A percentile compares a stretch with the other conserved stretches of the same genome.
Conservation (phyloP, 2,113 vertebrate species). For the Ameiurus melas region DNA sequence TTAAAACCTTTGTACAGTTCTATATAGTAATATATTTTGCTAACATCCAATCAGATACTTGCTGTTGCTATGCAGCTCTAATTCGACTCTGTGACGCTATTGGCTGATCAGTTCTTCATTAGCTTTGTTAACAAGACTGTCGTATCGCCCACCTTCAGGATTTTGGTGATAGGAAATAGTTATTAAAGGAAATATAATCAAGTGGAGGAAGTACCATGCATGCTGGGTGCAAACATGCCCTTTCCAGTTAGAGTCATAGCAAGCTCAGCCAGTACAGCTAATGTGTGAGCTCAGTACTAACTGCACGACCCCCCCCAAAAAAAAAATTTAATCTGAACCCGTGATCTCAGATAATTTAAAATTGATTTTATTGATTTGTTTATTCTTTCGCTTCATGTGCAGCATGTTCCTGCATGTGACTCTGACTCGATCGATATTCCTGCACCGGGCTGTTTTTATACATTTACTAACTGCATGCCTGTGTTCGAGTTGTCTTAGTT, state of each 20-base stretch:
- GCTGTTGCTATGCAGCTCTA: not conserved
- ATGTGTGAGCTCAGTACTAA: not conserved
- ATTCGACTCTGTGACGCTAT: not conserved
- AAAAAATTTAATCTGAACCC: not conserved
- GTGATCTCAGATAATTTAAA: not conserved
- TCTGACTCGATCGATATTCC: not conserved
- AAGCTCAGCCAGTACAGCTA: not conserved
- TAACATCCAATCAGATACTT: not conserved
- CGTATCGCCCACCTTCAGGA: slow-evolving; percentile 14
- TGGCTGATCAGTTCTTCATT: not conserved
- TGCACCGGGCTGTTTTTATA: slow-evolving; percentile 6
- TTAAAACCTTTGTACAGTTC: not conserved
- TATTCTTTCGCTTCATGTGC: slow-evolving; percentile 60
- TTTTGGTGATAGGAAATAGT: slow-evolving; percentile 41
- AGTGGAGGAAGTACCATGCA: slow-evolving; percentile 47
- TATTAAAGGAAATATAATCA: slow-evolving; percentile 17
- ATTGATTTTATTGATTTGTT: not conserved
- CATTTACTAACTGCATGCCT: slow-evolving; percentile 66
- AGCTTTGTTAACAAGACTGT: not conserved
- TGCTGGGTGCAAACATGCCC: slow-evolving; percentile 47
- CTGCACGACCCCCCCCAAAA: not conserved
- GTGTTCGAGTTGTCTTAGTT: not conserved
- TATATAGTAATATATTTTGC: not conserved
- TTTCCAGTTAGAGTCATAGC: not conserved
- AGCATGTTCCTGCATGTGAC: slow-evolving; percentile 61